Conservation (phyloP, 2,113 vertebrate species). For the Chaetura pelagica region DNA sequence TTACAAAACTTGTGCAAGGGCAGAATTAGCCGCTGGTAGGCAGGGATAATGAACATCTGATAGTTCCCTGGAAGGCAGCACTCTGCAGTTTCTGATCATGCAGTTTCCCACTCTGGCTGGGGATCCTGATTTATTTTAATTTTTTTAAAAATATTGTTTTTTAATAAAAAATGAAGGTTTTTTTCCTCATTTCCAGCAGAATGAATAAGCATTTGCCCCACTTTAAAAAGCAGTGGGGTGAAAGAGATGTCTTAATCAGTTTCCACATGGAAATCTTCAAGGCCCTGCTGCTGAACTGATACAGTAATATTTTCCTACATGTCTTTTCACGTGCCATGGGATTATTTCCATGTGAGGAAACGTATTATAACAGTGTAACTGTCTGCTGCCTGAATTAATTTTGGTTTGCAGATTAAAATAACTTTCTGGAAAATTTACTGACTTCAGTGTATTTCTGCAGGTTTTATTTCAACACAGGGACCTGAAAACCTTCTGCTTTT, state of each 20-base stretch:
- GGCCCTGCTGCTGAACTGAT: not conserved
- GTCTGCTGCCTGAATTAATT: not conserved
- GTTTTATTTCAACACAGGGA: not conserved
- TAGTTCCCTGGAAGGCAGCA: not conserved
- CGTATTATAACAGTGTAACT: not conserved
- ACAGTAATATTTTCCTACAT: not conserved
- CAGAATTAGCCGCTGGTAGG: accelerated
- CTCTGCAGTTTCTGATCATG: not conserved
- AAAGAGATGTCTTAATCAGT: not conserved
- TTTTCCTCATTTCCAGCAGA: not conserved
- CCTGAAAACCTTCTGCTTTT: not conserved
- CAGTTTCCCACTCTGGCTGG: not conserved
- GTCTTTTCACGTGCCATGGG: not conserved
- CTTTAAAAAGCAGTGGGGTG: not conserved
- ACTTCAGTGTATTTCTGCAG: not conserved
- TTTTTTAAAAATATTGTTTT: not conserved
- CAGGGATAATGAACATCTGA: not conserved
- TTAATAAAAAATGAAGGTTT: not conserved
- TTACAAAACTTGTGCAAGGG: not conserved
- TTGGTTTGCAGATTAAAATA: not conserved
- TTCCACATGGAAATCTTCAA: not conserved
- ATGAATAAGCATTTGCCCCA: not conserved
- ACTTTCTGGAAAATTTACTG: not conserved
- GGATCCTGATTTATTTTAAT: not conserved
- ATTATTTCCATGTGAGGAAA: not conserved